Base-by-base conservation (phyloP, 2,113 vertebrate genomes). In the Lucifuga dentata region DNA sequence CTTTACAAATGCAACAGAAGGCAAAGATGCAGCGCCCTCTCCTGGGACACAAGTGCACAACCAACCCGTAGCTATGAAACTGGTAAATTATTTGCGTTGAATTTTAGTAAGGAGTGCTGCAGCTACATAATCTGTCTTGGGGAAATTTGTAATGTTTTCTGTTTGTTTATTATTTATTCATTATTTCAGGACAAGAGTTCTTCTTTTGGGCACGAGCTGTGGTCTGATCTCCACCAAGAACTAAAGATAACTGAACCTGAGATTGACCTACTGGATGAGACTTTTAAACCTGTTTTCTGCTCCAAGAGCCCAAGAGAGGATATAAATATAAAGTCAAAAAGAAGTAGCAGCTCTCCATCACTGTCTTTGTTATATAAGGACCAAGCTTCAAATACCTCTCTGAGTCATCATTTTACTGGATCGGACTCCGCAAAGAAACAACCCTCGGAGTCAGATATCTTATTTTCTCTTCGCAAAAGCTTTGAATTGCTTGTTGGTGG, bases 171-270 rank as follows among this genome's bases (percentile, higher is more conserved):
- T 3, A 17, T 45, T 65, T 46, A n/a, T 83, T 61, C 24, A 26
- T 10, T 48, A 60, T 61, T 32, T 33, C 88, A 97, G 95, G 88
- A 79, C 48, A 90, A 89, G 58, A 83, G 86, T 60, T 77, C 90
- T 17, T 19, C 86, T 0, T 80, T 80, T 2, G 43, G 41, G 49
- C 89, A 91, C 41, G 85, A 93, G 0, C 52, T 88, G 21, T 95
- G 95, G 94, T 83, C 92, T 5, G 92, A 95, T 51, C 90, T 93
- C 77, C 92, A 95, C 66, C 93, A 94, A 21, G 94, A 97, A 68
- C 86, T 96, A 68, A 95, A 93, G 89, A 96, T 96, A 58, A 92
- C 94, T 0, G 95, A 97, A 78, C 90, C 95, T 36, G 94, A 97
- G 72, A 92, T 94, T 43, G 92, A 94, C 17, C 51, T 72, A 35